phyloP scores from a whole-genome alignment of 2,797 vertebrate species.

The Sebastes diploproa region DNA sequence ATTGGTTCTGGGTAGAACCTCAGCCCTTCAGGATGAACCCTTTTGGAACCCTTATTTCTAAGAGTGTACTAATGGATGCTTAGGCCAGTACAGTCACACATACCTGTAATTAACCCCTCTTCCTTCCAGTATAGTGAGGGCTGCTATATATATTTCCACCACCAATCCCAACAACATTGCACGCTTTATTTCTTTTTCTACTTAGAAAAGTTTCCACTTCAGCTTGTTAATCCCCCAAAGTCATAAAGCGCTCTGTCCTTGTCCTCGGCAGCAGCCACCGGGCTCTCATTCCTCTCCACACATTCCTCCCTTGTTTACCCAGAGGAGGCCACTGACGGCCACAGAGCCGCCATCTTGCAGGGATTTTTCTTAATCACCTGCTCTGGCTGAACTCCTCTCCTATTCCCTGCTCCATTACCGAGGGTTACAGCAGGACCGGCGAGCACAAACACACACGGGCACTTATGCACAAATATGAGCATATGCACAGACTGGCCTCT shows the following conservation, averaged over 20 bases:
- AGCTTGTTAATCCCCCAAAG: slow-evolving; percentile 76
- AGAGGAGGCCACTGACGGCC: slow-evolving; percentile 65
- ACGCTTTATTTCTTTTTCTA: slow-evolving; percentile 63
- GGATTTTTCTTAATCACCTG: slow-evolving; percentile 79
- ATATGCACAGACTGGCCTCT: slow-evolving; percentile 28
- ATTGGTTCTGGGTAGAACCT: neutral
- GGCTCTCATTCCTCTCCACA: slow-evolving; percentile 63
- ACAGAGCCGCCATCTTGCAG: slow-evolving; percentile 73
- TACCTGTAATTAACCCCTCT: slow-evolving; percentile 14
- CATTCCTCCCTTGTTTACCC: slow-evolving; percentile 71
- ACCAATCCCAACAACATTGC: slow-evolving; percentile 31
- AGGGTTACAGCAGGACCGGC: slow-evolving; percentile 69
- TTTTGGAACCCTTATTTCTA: neutral
- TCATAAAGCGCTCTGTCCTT: slow-evolving; percentile 75
- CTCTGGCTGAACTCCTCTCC: slow-evolving; percentile 68
- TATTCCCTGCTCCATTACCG: slow-evolving; percentile 74
- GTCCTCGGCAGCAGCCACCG: slow-evolving; percentile 68
- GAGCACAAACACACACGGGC: slow-evolving; percentile 20
- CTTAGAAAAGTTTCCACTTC: slow-evolving; percentile 73
- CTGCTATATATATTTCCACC: slow-evolving; percentile 40
- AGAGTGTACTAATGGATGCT: neutral
- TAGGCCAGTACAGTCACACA: slow-evolving; percentile 4
- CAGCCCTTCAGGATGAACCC: neutral
- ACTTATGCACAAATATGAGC: slow-evolving; percentile 32
- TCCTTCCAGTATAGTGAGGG: slow-evolving; percentile 1